Evolutionary conservation across 2,888 invertebrate species (phyloP).

Genomic region (Scaptomyza cyrtandrae): DNA sequence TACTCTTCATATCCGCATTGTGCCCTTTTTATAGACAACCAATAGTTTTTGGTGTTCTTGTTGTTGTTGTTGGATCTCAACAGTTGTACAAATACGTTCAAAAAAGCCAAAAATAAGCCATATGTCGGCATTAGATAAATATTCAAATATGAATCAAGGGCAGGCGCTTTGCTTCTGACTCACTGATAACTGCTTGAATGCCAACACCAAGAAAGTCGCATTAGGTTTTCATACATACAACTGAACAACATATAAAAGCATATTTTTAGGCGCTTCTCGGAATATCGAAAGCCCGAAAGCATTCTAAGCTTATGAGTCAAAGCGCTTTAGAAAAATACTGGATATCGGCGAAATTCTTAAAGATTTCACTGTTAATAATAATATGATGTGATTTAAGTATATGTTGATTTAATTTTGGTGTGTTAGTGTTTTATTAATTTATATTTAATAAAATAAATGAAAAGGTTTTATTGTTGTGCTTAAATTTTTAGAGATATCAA

Average conservation of each 20-base stretch:
- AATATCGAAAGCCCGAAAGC: neutral
- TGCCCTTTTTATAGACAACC: constrained; percentile 33
- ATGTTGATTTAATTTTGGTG: too few species aligned
- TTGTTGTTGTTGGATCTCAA: neutral
- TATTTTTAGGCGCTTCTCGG: neutral
- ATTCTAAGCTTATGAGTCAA: neutral
- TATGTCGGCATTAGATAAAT: constrained; percentile 34
- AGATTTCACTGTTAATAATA: too few species aligned
- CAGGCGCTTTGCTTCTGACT: constrained; percentile 1
- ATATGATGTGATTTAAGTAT: too few species aligned
- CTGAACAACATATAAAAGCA: neutral
- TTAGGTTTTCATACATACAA: too few species aligned
- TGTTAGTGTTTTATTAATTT: too few species aligned
- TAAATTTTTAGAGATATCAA: too few species aligned
- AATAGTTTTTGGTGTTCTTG: neutral
- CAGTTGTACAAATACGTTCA: constrained; percentile 48
- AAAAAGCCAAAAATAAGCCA: constrained; percentile 8
- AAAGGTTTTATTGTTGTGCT: neutral
- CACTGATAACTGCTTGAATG: neutral
- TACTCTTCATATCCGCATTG: neutral
- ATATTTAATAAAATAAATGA: neutral
- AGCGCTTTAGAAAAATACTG: neutral
- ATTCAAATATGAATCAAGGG: constrained; percentile 70
- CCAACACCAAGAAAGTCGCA: too few species aligned
- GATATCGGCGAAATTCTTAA: too few species aligned